These are phyloP conservation scores for Lepus americanus DNA, from an alignment of 2,113 vertebrate genomes.

Conservation along the genomic window DNA sequence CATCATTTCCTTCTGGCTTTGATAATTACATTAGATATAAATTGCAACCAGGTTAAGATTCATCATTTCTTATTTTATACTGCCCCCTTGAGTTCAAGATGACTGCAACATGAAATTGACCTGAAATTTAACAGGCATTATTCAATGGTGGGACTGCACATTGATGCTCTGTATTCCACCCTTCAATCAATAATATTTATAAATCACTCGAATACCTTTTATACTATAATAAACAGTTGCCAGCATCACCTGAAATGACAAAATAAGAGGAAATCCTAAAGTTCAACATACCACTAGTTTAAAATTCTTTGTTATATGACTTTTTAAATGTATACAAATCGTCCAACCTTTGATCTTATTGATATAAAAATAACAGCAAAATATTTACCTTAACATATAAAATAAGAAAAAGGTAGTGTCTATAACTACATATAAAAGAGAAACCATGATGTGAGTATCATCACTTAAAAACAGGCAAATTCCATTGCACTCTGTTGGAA, in stretches of 20 bases:
- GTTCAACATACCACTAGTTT: background rate
- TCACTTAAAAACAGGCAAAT: background rate
- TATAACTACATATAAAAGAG: constrained; percentile 1
- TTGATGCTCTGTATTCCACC: background rate
- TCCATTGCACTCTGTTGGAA: background rate
- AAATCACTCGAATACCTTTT: background rate
- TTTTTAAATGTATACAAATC: background rate
- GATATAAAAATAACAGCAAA: background rate
- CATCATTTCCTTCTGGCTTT: constrained; percentile 74
- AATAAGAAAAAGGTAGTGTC: background rate
- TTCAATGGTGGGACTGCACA: background rate
- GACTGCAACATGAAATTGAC: background rate
- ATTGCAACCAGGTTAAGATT: background rate
- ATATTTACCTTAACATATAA: constrained; percentile 20
- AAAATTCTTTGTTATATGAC: background rate
- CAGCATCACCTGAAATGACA: background rate
- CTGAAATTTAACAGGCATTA: background rate
- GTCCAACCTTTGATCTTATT: background rate
- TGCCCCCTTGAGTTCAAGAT: constrained; percentile 84
- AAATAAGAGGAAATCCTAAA: constrained; percentile 13
- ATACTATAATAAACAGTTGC: background rate
- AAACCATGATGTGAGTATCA: background rate
- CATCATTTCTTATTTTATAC: constrained; percentile 81
- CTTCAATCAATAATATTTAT: background rate
- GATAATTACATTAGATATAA: constrained; percentile 52